Percentiles rank a stretch among this genome's conserved stretches.
These are phyloP conservation scores for Drosophila peninsularis DNA, from an alignment of 2,888 invertebrate genomes.

Conservation along the genomic window DNA sequence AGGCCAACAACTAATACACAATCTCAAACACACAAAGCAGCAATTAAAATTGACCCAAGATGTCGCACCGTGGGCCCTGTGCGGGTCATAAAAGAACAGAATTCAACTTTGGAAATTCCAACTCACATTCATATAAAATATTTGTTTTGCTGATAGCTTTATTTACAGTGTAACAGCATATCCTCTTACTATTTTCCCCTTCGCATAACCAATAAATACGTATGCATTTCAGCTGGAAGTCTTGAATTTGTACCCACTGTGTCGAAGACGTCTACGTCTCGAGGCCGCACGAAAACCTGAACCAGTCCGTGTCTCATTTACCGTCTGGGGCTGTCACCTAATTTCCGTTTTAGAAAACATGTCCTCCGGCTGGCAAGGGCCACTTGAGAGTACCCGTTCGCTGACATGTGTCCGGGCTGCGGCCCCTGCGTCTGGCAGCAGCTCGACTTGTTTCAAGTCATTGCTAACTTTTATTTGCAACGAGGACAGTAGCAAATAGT, in stretches of 20 bases:
- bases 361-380: constrained; percentile 57
- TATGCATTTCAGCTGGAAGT: neutral
- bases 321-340: constrained; percentile 76
- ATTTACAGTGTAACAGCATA: too few relatives aligned
- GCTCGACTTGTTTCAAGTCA: constrained; percentile 59
- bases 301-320: constrained; percentile 28
- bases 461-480: constrained; percentile 45
- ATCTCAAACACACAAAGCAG: constrained; percentile 34
- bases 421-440: constrained; percentile 17
- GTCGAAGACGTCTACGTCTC: constrained; percentile 16
- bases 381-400: constrained; percentile 54
- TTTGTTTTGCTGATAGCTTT: too few relatives aligned
- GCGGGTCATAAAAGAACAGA: neutral
- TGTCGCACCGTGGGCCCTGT: constrained; percentile 37
- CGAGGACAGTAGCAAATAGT: constrained; percentile 53
- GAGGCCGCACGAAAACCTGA: constrained; percentile 31
- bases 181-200: too few relatives aligned
- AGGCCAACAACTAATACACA: constrained; percentile 16
- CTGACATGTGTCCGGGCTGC: constrained; percentile 46
- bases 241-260: constrained; percentile 26
- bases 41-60: constrained; percentile 77
- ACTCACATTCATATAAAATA: too few relatives aligned
- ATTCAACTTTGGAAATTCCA: neutral
- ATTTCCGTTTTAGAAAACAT: constrained; percentile 76
- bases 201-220: too few relatives aligned